A percentile compares a stretch with the other conserved stretches of the same genome.
Conservation (phyloP, 1,140 invertebrate species). For the Calliopsis andreniformis region DNA sequence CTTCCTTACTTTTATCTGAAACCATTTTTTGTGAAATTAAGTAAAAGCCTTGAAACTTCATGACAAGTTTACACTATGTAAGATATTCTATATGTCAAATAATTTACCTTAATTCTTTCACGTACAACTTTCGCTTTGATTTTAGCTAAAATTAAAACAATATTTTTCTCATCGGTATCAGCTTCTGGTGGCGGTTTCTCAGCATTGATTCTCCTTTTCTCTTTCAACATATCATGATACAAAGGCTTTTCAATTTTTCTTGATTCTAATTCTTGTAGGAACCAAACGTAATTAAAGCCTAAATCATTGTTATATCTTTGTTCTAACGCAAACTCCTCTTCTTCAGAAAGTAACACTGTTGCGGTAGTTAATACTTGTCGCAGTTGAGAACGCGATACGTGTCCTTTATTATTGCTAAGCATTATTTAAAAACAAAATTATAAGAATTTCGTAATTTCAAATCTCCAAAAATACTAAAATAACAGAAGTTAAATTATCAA, state of each 20-base stretch:
- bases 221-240: conserved; percentile 68
- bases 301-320: conserved; percentile 85
- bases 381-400: conserved; percentile 85
- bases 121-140: conserved; percentile 87
- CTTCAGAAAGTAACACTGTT: conserved; percentile 83
- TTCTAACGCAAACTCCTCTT: conserved; percentile 86
- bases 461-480: background rate
- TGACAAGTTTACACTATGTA: too few relatives aligned
- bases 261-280: conserved; percentile 84
- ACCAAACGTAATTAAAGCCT: conserved; percentile 86
- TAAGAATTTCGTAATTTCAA: background rate
- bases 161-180: conserved; percentile 82
- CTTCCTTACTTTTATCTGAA: too few relatives aligned
- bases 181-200: conserved; percentile 64
- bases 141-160: conserved; percentile 86
- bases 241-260: conserved; percentile 70
- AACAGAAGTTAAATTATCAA: background rate
- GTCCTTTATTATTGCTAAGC: conserved; percentile 84
- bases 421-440: conserved; percentile 2
- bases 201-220: conserved; percentile 72
- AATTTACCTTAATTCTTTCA: conserved; percentile 83
- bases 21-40: too few relatives aligned
- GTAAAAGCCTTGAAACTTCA: too few relatives aligned
- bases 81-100: background rate
- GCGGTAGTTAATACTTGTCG: conserved; percentile 85